Percentiles rank a stretch among this genome's conserved stretches.
Evolutionary conservation across 2,888 invertebrate genomes (phyloP).

Genomic region (Linnaemya tessellans): DNA sequence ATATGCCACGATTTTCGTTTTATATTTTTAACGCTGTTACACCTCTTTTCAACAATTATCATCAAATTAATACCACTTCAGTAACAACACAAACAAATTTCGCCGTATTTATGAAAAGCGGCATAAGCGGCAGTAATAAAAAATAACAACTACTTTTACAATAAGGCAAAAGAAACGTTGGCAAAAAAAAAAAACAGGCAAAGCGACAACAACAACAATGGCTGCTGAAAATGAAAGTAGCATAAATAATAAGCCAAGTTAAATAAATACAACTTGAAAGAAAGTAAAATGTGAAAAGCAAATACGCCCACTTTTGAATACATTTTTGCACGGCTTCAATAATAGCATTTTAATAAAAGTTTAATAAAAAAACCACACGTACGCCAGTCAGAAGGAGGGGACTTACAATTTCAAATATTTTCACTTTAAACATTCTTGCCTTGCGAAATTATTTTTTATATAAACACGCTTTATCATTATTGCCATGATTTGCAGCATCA

Average conservation of each 20-base stretch:
- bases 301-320: conserved; percentile 43
- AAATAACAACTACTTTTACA: conserved; percentile 35
- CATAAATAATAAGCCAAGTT: conserved; percentile 11
- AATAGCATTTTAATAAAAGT: conserved; percentile 20
- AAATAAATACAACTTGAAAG: conserved; percentile 37
- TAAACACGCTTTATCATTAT: conserved; percentile 55
- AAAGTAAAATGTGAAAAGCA: conserved; percentile 17
- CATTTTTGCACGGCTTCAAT: neutral
- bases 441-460: conserved; percentile 40
- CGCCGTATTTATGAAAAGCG: conserved; percentile 59
- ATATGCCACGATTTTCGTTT: conserved; percentile 62
- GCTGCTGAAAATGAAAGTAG: conserved; percentile 38
- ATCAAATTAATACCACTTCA: conserved; percentile 69
- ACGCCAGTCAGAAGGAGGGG: conserved; percentile 2
- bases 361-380: neutral
- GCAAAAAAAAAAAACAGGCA: conserved; percentile 33
- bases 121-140: conserved; percentile 66
- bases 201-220: conserved; percentile 39
- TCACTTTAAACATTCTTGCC: neutral
- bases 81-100: conserved; percentile 59
- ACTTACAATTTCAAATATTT: conserved; percentile 38
- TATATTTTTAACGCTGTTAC: conserved; percentile 46
- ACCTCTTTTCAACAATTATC: conserved; percentile 67
- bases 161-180: conserved; percentile 35
- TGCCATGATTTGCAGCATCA: conserved; percentile 22